Evolutionary conservation across 2,113 vertebrate genomes (phyloP), one percentile per base, ranked within the genome.

Genomic region (Loxodonta africana): DNA sequence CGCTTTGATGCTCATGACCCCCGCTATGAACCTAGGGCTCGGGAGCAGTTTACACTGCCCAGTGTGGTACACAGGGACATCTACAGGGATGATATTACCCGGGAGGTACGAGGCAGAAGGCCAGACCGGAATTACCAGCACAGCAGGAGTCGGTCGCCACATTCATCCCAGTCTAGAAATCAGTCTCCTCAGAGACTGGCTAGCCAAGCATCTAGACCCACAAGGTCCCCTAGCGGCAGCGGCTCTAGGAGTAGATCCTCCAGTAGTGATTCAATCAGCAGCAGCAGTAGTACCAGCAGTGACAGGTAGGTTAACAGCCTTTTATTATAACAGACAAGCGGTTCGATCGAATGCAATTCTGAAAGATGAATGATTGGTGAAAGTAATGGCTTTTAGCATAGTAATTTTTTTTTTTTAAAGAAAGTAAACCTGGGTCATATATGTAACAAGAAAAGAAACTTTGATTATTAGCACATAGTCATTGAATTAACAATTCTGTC

Each of bases 31-130:
- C 98, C 99, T 98, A 98, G 98, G 99, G 98, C 99, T 98, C 98
- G 99, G 99, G 99, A 99, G 96, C 98, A 99, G 96, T 99, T 99
- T 98, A 99, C 99, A 96, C 98, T 99, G 98, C 99, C 99, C 98
- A 99, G 99, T 91, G 99, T 99, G 98, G 99, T 99, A 96, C 99
- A 99, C 99, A 99, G 99, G 99, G 99, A 99, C 98, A 99, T 99
- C 98, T 99, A 99, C 99, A 99, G 99, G 97, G 99, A 99, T 96
- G 99, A 99, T 83, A 98, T 99, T 98, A 97, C 99, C 41, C 98
- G 99, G 98, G 99, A 99, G 98, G 99, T 99, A 97, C 99, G 99
- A 98, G 99, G 99, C 94, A 98, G 99, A 88, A 99, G 99, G 92
- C 99, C 99, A 25, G 99, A 99, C 96, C 99, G 99, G 98, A 99